Evolutionary conservation across 2,113 vertebrate species (phyloP), one percentile per base, ranked within the genome.

Genomic region (Ploceus nigricollis): DNA sequence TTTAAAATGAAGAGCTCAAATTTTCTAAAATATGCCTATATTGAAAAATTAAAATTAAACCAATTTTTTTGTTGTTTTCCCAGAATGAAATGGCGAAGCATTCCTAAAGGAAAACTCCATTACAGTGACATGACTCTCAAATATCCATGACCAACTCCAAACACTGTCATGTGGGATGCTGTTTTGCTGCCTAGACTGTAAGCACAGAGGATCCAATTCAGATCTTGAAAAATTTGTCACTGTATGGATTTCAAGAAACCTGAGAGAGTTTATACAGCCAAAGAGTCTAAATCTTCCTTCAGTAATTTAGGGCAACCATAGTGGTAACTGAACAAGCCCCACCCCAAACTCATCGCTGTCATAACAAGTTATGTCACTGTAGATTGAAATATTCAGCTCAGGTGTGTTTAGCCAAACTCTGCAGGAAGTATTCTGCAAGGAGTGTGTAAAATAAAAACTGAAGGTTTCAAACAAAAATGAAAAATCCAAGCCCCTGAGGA

Each of bases 261-360:
- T 44, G 17, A 35, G 33, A 35, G 37, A 60, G 4, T 81, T 86
- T 28, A 60, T 13, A 12, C 9, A 47, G 19, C 16, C 20, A 44
- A 81, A 69, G 23, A 72, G 15, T 17, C 28, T 11, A 83, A 54
- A 39, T 20, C 9, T 78, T 89, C 5, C 21, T 57, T 71, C 22
- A 28, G 28, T 22, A n/a, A 18, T 15, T 89, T 42, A 50, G 50
- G 37, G 15, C 31, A 85, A 23, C 25, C 9, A 8, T 1, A 48
- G 20, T 3, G 15, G 11, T 27, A 64, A 71, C 31, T 33, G 33
- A 21, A 48, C 14, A 57, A 28, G 1, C 2, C 7, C 11, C 24
- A 23, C 5, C 6, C 8, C 22, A 69, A 64, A 50, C 7, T 13
- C 33, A 31, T 45, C 0, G 0, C 22, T 82, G 20, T 27, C 21